phyloP scores from a whole-genome alignment of 2,888 invertebrate genomes.

The Ophion ellenae region DNA sequence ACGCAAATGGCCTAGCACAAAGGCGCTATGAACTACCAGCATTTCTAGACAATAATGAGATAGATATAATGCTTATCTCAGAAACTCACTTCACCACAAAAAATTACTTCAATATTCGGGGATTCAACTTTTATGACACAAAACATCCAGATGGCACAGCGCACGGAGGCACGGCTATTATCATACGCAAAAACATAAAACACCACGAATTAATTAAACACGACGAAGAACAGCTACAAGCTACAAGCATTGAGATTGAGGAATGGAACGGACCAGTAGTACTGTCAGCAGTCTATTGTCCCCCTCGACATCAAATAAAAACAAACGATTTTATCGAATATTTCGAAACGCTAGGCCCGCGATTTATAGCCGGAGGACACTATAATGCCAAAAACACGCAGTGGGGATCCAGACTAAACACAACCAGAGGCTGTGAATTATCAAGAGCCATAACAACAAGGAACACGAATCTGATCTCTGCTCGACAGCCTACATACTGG shows the following conservation, averaged over 20 bases:
- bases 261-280: slow-evolving; percentile 67
- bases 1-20: slow-evolving; percentile 60
- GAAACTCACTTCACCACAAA: slow-evolving; percentile 58
- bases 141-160: slow-evolving; percentile 60
- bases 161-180: slow-evolving; percentile 11
- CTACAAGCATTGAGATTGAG: slow-evolving; percentile 56
- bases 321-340: slow-evolving; percentile 45
- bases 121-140: slow-evolving; percentile 26
- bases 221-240: slow-evolving; percentile 59
- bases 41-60: slow-evolving; percentile 45
- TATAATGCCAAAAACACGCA: slow-evolving; percentile 46
- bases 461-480: slow-evolving; percentile 45
- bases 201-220: slow-evolving; percentile 55
- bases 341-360: slow-evolving; percentile 60
- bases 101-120: slow-evolving; percentile 53
- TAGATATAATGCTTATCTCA: slow-evolving; percentile 50
- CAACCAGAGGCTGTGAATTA: slow-evolving; percentile 50
- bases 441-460: slow-evolving; percentile 27
- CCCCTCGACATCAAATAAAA: slow-evolving; percentile 48
- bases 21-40: slow-evolving; percentile 30
- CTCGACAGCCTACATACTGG: slow-evolving; percentile 70
- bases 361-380: no score
- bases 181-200: slow-evolving; percentile 49
- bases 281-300: slow-evolving; percentile 42
- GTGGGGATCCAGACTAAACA: slow-evolving; percentile 68